A percentile compares a stretch with the other conserved stretches of the same genome.
phyloP scores from a whole-genome alignment of 1,140 invertebrate species.

The Cotesia glomerata region DNA sequence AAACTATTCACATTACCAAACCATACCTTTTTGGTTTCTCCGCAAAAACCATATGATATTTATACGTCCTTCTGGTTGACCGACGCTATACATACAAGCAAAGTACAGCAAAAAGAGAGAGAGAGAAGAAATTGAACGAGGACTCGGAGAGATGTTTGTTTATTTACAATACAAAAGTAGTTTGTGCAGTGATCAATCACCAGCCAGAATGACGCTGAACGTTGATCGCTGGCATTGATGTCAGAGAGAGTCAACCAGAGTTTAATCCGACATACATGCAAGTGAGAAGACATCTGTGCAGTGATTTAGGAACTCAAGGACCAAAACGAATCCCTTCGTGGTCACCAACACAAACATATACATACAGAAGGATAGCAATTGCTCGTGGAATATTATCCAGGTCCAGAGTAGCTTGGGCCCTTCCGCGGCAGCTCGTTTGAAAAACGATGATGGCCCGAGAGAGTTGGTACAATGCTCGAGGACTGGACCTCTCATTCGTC shows the following conservation, averaged over 20 bases:
- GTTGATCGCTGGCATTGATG: conserved; percentile 8
- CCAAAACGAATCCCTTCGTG: conserved; percentile 4
- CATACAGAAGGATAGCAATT: background rate
- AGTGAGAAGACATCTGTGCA: background rate
- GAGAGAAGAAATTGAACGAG: background rate
- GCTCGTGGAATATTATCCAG: conserved; percentile 10
- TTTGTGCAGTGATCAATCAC: conserved; percentile 12
- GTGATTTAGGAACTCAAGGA: conserved; percentile 16
- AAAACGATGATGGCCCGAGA: conserved; percentile 12
- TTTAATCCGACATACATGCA: background rate
- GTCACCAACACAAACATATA: background rate
- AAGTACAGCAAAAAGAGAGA: no score
- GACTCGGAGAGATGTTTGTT: background rate
- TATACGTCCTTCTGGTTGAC: no score
- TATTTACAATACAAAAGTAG: conserved; percentile 15
- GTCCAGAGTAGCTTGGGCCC: background rate
- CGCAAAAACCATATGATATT: no score
- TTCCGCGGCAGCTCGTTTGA: conserved; percentile 1
- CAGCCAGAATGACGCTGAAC: conserved; percentile 5
- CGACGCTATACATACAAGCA: no score
- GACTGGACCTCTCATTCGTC: conserved; percentile 7
- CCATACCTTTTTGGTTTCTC: no score
- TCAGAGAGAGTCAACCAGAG: background rate
- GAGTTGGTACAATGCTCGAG: background rate
- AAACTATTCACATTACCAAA: no score